phyloP scores from a whole-genome alignment of 2,888 invertebrate genomes.

The Lomographa bimaculata region DNA sequence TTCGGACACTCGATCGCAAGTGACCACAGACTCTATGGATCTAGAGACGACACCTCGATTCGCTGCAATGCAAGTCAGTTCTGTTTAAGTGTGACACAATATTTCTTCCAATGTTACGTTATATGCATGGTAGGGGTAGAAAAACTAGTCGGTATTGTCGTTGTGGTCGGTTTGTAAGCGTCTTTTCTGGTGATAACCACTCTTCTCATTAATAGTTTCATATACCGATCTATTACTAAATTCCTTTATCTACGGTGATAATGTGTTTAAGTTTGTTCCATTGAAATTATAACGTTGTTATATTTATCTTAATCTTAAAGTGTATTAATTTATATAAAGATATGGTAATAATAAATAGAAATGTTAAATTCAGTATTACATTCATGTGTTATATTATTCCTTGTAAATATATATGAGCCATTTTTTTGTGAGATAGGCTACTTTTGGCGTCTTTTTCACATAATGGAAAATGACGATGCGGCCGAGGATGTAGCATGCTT shows the following conservation, averaged over 20 bases:
- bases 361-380: slow-evolving; percentile 12
- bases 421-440: too few relatives aligned
- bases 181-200: slow-evolving; percentile 18
- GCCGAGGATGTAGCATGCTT: too few relatives aligned
- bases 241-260: slow-evolving; percentile 1
- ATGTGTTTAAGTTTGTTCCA: background rate
- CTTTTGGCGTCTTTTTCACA: too few relatives aligned
- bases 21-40: slow-evolving; percentile 77
- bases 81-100: slow-evolving; percentile 56
- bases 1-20: slow-evolving; percentile 77
- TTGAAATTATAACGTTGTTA: slow-evolving; percentile 9
- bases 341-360: slow-evolving; percentile 1
- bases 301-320: background rate
- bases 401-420: too few relatives aligned
- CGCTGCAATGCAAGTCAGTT: slow-evolving; percentile 85
- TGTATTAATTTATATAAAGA: background rate
- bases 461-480: too few relatives aligned
- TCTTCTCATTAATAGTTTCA: slow-evolving; percentile 8
- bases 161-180: slow-evolving; percentile 13
- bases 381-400: background rate
- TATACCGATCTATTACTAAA: slow-evolving; percentile 1
- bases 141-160: slow-evolving; percentile 22
- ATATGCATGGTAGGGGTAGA: slow-evolving; percentile 9
- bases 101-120: slow-evolving; percentile 18
- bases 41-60: slow-evolving; percentile 77